Base-by-base conservation (phyloP, 2,888 invertebrate species). In the Incurvaria masculella region DNA sequence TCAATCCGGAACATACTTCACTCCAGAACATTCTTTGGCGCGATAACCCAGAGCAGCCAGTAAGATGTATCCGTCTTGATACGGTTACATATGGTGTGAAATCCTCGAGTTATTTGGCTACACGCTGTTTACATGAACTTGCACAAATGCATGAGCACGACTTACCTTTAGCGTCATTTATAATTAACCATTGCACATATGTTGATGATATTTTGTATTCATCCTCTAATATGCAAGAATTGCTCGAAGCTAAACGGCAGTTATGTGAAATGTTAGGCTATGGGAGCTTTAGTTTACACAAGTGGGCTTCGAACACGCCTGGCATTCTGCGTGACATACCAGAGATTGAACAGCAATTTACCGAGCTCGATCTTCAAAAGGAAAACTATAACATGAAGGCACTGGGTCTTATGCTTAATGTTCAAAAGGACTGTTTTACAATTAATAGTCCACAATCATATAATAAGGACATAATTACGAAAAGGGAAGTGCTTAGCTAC, bases 401-500 rank as follows among this genome's bases (percentile, higher is more conserved):
- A 38, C 21, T 45, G 38, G 45, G 45, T 33, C 6, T 45, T 3
- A 45, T 5, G 2, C 17, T 16, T 18, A 14, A 33, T 21, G 16
- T 45, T 2, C 4, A 27, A n/a, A 21, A 14, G 2, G 45, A 45
- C 23, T 33, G 16, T 19, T 38, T 45, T 14, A 18, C 6, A 6
- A 5, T 23, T 6, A 23, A 5, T 23, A 10, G 6, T 5, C 23
- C 10, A 10, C 5, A 10, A 10, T 23, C 23, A 6, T 5, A 23
- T 6, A 6, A 10, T 23, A 6, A 5, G 17, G 14, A 16, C 4
- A 16, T 21, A 16, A 10, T 10, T n/a, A 46, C 54, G 11, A 56
- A 56, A 47, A 27, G 55, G 2, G 10, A 46, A 8, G 51, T 53
- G 27, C 23, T 54, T 14, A 51, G 50, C 38, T 50, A 46, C 21